Evolutionary conservation across 2,888 invertebrate genomes (phyloP).

Genomic region (Cyaniris semiargus): DNA sequence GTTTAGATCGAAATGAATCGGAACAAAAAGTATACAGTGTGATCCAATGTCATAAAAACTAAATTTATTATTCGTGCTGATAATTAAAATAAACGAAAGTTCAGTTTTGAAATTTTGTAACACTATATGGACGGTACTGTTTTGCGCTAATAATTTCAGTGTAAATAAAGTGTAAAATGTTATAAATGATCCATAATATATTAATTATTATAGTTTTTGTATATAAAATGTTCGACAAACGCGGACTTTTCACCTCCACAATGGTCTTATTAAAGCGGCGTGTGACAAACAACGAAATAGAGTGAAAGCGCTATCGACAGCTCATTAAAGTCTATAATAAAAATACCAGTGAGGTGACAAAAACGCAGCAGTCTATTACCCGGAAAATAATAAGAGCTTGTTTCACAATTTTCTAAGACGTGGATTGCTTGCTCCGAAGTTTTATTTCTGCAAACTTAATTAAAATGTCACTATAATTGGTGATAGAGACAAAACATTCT

Average conservation of each 20-base stretch:
- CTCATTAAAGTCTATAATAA: not conserved
- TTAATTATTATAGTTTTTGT: not conserved
- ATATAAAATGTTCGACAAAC: not conserved
- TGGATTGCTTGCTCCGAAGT: not conserved
- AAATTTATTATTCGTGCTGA: not conserved
- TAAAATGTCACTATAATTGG: too few species aligned
- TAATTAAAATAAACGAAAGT: not conserved
- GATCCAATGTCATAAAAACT: not conserved
- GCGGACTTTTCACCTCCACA: not conserved
- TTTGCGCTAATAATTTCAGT: not conserved
- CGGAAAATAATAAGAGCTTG: not conserved
- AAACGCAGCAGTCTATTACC: not conserved
- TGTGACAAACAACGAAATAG: not conserved
- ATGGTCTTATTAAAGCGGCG: not conserved
- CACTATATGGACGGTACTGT: not conserved
- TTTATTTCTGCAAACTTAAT: not conserved
- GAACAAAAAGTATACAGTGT: too few species aligned
- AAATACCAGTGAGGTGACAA: not conserved
- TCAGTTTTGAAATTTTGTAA: not conserved
- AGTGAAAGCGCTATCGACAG: not conserved
- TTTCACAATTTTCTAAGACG: not conserved
- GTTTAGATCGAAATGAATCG: too few species aligned
- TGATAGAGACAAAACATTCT: too few species aligned
- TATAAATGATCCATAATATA: not conserved
- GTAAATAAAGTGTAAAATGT: not conserved